Evolutionary conservation across 2,797 vertebrate genomes (phyloP), one percentile per base, ranked within the genome.

Genomic region (Aphelocoma californica): DNA sequence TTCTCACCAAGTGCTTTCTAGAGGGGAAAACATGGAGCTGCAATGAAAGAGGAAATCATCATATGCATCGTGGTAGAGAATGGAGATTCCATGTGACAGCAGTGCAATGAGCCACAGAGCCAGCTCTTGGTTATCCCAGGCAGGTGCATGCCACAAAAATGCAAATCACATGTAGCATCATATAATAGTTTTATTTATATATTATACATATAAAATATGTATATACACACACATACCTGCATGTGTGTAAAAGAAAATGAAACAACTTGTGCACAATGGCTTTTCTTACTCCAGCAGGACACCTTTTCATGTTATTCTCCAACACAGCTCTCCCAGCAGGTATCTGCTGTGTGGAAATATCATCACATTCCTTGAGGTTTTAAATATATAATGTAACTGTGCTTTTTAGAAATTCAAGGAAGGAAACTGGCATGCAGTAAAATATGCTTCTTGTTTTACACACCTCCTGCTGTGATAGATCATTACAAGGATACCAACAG

Each of bases 381-480:
- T 96, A 88, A 88, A 95, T 88, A 83, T 32, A 45, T 47, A 91
- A 92, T 34, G 61, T 42, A 82, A 87, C 86, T 45, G 65, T 12
- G 79, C 72, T 91, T 92, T 95, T 94, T 34, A 91, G 80, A 79
- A 88, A 90, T 0, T 5, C 1, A 3, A 91, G 74, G 48, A 82
- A 92, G 50, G 45, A 93, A 91, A 93, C 2, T 74, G 80, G 67
- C 69, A 65, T 4, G 3, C 48, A 67, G n/a, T 26, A 88, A 83
- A 86, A 89, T 32, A 81, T 11, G 36, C 36, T 67, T 56, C 81
- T 87, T 85, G 91, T 91, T 93, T 83, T 91, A 81, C 89, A 88
- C 1, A 3, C 31, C 72, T 86, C 95, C 87, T 1, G 47, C 87
- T 91, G 87, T n/a, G 87, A 70, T 1, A 38, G 85, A 77, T 91